Base-by-base conservation (phyloP, 2,888 invertebrate species). In the Epinotia brunnichana region DNA sequence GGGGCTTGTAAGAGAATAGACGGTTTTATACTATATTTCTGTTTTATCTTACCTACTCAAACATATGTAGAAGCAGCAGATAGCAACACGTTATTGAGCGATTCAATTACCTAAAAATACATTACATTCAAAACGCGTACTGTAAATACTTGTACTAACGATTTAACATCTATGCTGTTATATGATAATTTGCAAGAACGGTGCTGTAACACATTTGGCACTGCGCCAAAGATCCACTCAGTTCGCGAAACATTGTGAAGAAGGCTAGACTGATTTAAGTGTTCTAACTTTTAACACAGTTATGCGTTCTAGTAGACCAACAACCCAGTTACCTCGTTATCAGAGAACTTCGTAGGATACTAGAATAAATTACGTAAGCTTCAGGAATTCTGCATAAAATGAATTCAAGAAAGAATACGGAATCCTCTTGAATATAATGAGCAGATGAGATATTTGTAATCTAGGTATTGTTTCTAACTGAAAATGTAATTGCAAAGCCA, bases 171-270 rank as follows among this genome's bases (percentile, higher is more conserved):
- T 48, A 44, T 13, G 13, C 1, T 21, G 15, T 48, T 29, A 56
- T 68, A 72, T 57, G 56, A 72, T 72, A 56, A 68, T 72, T 62
- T 54, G n/a, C 72, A 66, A 64, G 64, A 79, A 77, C 73, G 71
- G 75, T 78, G 76, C 74, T 73, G 83, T 82, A 70, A 80, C 78
- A 83, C 79, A 83, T 81, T 87, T 88, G 87, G 88, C 79, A 1
- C 48, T 7, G 53, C 39, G 84, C 87, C 88, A 88, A 83, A 79
- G 70, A 80, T 76, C 79, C 77, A 81, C 82, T 85, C 80, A 77
- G 77, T 75, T 64, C 73, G 77, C 74, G 79, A 80, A 82, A 80
- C 79, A 80, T 76, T 78, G 80, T 78, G 76, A 82, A 79, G 76
- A 73, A 76, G 73, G 68, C 70, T 77, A 80, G 76, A 75, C 74